Conservation (phyloP, 2,888 invertebrate genomes). For the Cetonia aurata region DNA sequence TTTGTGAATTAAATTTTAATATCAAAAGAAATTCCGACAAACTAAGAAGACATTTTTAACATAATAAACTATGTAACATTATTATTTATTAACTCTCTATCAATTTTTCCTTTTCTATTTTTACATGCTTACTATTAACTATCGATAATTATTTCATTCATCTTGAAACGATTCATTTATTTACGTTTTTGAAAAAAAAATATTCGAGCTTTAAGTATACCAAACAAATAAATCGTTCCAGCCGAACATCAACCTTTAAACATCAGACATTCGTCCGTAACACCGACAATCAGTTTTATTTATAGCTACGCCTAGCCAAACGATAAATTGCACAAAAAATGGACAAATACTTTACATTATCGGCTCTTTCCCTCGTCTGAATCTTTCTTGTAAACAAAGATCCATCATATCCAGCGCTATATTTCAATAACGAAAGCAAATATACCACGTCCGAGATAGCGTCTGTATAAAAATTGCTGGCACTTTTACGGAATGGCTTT, state of each 20-base stretch:
- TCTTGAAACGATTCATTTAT: no score
- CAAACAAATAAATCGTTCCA: no score
- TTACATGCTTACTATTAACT: no score
- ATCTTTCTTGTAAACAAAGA: constrained; percentile 32
- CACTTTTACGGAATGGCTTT: constrained; percentile 22
- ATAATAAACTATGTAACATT: no score
- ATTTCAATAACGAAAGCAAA: constrained; percentile 41
- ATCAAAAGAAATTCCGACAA: no score
- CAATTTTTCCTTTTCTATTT: no score
- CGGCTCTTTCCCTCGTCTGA: constrained; percentile 14
- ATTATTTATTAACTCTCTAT: no score
- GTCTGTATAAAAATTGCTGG: constrained; percentile 30
- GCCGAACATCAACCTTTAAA: not conserved
- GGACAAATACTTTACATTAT: constrained; percentile 28
- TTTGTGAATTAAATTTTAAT: no score
- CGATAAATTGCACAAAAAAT: constrained; percentile 32
- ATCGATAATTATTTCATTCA: no score
- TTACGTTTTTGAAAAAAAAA: no score
- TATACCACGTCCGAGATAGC: constrained; percentile 17
- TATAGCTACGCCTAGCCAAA: not conserved
- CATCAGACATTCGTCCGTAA: not conserved
- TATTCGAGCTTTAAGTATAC: no score
- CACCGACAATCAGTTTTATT: not conserved
- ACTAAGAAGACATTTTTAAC: no score
- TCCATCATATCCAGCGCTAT: constrained; percentile 27